Conservation (phyloP, 2,888 invertebrate genomes). For the Leucophenga montana region DNA sequence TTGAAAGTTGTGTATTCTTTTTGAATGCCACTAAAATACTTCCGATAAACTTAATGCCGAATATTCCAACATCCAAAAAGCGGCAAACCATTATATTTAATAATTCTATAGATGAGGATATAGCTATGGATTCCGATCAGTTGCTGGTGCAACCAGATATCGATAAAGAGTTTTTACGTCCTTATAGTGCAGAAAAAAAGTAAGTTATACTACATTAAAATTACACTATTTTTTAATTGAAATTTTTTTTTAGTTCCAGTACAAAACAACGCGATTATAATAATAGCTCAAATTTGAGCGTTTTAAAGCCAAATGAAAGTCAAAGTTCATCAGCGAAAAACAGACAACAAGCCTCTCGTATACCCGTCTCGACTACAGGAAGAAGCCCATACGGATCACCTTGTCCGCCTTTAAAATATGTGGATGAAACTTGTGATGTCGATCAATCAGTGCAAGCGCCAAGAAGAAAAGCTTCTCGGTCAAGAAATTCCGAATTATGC, state of each 20-base stretch:
- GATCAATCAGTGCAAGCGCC: constrained; percentile 40
- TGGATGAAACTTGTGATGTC: constrained; percentile 27
- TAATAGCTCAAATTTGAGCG: constrained; percentile 24
- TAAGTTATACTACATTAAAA: background rate
- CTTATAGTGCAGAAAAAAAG: too few species aligned
- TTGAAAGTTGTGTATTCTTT: too few species aligned
- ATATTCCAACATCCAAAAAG: constrained; percentile 57
- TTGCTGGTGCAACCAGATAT: background rate
- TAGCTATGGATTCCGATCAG: too few species aligned
- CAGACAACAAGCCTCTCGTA: background rate
- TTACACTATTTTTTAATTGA: background rate
- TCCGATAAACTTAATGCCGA: constrained; percentile 50
- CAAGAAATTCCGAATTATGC: too few species aligned
- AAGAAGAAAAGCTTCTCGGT: background rate
- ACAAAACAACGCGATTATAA: background rate
- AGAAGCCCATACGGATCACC: constrained; percentile 23
- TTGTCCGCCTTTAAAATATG: constrained; percentile 16
- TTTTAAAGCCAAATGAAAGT: background rate
- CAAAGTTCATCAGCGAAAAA: background rate
- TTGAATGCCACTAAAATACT: too few species aligned
- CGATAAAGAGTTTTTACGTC: too few species aligned
- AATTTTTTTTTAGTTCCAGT: background rate
- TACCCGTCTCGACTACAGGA: background rate
- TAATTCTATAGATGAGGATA: constrained; percentile 31
- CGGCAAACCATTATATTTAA: constrained; percentile 45